Evolutionary conservation across 2,888 invertebrate genomes (phyloP).

Genomic region (Schizotus pectinicornis): DNA sequence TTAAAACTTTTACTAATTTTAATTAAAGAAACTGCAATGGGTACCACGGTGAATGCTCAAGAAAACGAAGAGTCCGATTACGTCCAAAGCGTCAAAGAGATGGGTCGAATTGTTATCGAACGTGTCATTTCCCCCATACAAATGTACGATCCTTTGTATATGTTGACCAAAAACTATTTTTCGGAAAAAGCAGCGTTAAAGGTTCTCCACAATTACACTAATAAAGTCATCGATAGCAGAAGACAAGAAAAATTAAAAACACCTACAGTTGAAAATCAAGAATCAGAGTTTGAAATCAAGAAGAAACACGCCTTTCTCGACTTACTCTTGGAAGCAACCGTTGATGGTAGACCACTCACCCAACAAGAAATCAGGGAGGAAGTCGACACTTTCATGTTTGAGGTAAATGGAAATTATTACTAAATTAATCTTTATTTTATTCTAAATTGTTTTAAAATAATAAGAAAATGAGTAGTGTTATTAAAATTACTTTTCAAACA

Average conservation of each 20-base stretch:
- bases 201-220: slow-evolving; percentile 63
- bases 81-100: slow-evolving; percentile 72
- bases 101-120: slow-evolving; percentile 44
- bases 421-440: no score
- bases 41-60: slow-evolving; percentile 75
- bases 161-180: slow-evolving; percentile 64
- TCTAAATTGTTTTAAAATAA: no score
- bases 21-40: slow-evolving; percentile 82
- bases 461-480: no score
- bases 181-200: slow-evolving; percentile 60
- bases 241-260: slow-evolving; percentile 45
- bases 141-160: slow-evolving; percentile 56
- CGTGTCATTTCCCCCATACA: slow-evolving; percentile 57
- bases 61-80: slow-evolving; percentile 71
- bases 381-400: slow-evolving; percentile 78
- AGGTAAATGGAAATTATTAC: slow-evolving; percentile 60
- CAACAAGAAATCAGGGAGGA: slow-evolving; percentile 70
- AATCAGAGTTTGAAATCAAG: slow-evolving; percentile 46
- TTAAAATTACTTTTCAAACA: no score
- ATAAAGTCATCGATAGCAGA: slow-evolving; percentile 61
- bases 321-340: slow-evolving; percentile 63
- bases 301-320: slow-evolving; percentile 73
- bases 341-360: slow-evolving; percentile 65
- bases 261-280: not conserved
- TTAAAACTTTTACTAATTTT: not conserved